Conservation (phyloP, 2,797 vertebrate species). For the Enteromius thamalakanensis region DNA sequence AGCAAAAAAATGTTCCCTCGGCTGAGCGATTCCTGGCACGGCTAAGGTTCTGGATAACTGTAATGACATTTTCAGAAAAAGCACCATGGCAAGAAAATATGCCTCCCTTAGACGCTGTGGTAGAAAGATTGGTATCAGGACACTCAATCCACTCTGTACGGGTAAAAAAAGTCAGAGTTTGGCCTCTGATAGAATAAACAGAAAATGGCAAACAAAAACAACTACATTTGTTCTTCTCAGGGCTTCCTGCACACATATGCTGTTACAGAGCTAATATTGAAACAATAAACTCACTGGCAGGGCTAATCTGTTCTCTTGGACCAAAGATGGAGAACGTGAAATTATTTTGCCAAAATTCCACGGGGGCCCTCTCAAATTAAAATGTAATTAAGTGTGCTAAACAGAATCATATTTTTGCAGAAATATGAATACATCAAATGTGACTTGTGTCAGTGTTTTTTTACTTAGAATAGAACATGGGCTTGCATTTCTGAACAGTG, state of each 20-base stretch:
- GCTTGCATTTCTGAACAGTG: slow-evolving; percentile 20
- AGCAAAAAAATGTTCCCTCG: slow-evolving; percentile 64
- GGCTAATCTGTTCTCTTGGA: slow-evolving; percentile 34
- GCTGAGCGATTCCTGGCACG: slow-evolving; percentile 77
- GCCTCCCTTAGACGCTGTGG: slow-evolving; percentile 75
- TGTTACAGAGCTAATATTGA: slow-evolving; percentile 70
- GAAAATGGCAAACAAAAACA: slow-evolving; percentile 60
- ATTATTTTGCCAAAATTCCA: slow-evolving; percentile 47
- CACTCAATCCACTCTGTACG: slow-evolving; percentile 43
- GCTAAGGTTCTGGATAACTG: slow-evolving; percentile 63
- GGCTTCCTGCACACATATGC: slow-evolving; percentile 61
- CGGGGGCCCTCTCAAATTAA: slow-evolving; percentile 43
- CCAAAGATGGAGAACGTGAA: slow-evolving; percentile 54
- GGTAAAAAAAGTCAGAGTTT: slow-evolving; percentile 34
- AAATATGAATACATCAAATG: slow-evolving; percentile 28
- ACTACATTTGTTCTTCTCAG: slow-evolving; percentile 63
- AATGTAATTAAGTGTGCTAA: slow-evolving; percentile 44
- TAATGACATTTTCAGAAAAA: slow-evolving; percentile 86
- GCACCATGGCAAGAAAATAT: slow-evolving; percentile 63
- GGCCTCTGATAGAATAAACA: slow-evolving; percentile 64
- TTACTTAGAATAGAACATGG: slow-evolving; percentile 10
- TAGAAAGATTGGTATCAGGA: slow-evolving; percentile 72
- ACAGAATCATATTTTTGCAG: slow-evolving; percentile 38
- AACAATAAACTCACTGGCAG: slow-evolving; percentile 72
- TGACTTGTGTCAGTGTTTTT: slow-evolving; percentile 6